Percentiles rank a stretch among this genome's conserved stretches.
These are phyloP conservation scores for Drosophila picticornis DNA, from an alignment of 2,888 invertebrate genomes.

Conservation along the genomic window DNA sequence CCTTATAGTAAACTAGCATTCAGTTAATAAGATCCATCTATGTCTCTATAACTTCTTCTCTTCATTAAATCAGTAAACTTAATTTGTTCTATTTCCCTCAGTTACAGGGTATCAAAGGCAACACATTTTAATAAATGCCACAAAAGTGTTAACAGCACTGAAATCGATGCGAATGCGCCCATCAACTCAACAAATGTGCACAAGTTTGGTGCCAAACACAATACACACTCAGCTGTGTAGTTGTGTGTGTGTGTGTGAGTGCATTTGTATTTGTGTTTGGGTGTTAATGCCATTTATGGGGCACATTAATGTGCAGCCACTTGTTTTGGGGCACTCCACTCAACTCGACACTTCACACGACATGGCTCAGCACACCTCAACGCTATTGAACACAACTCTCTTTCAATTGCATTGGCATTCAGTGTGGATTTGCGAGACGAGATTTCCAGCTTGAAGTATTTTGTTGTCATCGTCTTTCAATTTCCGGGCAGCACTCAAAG, in stretches of 20 bases:
- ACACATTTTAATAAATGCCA: conserved; percentile 38
- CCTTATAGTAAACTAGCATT: not conserved
- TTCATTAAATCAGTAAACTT: no score
- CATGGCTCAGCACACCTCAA: conserved; percentile 19
- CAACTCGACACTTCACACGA: conserved; percentile 2
- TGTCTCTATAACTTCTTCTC: not conserved
- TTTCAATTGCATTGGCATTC: conserved; percentile 56
- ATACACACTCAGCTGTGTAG: not conserved
- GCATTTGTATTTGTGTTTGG: conserved; percentile 15
- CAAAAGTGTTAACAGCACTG: conserved; percentile 27
- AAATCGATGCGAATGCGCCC: conserved; percentile 19
- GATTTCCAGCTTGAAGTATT: conserved; percentile 60
- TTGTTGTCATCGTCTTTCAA: conserved; percentile 70
- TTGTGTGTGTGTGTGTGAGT: conserved; percentile 16
- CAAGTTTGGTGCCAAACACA: conserved; percentile 25
- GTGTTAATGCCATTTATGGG: conserved; percentile 51
- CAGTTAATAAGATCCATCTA: not conserved
- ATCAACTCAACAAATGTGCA: conserved; percentile 13
- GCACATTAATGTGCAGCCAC: conserved; percentile 53
- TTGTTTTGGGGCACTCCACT: conserved; percentile 36
- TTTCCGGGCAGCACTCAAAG: conserved; percentile 55
- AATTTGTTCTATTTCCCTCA: not conserved
- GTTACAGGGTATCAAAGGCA: conserved; percentile 20
- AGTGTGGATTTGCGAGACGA: conserved; percentile 47
- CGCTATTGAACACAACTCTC: conserved; percentile 25